These are phyloP conservation scores for Drosophila kohkoa DNA, from an alignment of 1,140 invertebrate genomes.

Conservation along the genomic window DNA sequence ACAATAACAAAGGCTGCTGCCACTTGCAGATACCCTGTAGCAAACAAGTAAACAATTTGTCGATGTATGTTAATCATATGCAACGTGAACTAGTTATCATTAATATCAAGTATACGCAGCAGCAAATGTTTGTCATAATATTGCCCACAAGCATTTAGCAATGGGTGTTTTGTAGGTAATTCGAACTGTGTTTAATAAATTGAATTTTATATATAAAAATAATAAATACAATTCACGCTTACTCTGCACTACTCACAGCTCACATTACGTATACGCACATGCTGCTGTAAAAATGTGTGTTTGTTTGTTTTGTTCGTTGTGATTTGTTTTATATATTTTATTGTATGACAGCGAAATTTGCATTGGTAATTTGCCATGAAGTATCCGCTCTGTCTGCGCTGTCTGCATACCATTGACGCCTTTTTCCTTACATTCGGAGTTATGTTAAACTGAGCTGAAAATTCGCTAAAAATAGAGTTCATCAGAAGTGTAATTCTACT, in stretches of 20 bases:
- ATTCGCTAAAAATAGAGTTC: background rate
- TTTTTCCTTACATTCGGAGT: background rate
- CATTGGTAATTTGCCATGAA: slow-evolving; percentile 44
- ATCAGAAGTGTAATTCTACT: background rate
- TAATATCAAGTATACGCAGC: slow-evolving; percentile 1
- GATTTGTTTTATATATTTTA: slow-evolving; percentile 31
- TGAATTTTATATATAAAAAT: background rate
- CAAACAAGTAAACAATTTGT: background rate
- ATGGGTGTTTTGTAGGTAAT: background rate
- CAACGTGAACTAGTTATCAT: background rate
- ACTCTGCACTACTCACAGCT: background rate
- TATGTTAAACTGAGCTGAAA: background rate
- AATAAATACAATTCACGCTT: background rate
- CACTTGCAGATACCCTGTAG: slow-evolving; percentile 29
- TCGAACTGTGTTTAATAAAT: background rate
- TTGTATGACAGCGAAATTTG: slow-evolving; percentile 38
- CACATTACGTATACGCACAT: slow-evolving; percentile 28
- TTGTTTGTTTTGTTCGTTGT: slow-evolving; percentile 4
- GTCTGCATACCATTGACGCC: slow-evolving; percentile 1
- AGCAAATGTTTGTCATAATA: background rate
- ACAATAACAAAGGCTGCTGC: background rate
- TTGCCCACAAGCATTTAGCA: too few species aligned
- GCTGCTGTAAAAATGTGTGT: slow-evolving; percentile 18
- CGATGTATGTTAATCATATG: too few species aligned
- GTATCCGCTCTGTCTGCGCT: slow-evolving; percentile 60